Base-by-base conservation (phyloP, 1,140 invertebrate species). In the Prorops nasuta region DNA sequence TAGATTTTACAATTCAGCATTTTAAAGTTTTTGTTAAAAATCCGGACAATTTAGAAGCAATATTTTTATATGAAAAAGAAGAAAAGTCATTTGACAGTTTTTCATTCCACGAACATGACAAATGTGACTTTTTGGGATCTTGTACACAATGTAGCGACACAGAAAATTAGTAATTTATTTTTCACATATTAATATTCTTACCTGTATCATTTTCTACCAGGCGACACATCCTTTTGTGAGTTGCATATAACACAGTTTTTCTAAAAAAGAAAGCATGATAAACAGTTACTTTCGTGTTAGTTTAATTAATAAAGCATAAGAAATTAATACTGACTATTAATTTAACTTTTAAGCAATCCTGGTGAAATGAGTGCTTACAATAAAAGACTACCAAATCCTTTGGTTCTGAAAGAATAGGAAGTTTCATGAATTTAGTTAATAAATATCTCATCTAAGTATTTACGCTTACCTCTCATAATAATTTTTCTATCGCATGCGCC, bases 351-450 rank as follows among this genome's bases (percentile, higher is more conserved):
- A 95, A 71, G 77, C 94, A 97, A 49, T 86, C 82, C 69, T 89
- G 84, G 72, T 98, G 94, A 71, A 94, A 96, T 1, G 85, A 83
- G 78, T 98, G 94, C 53, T 86, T 86, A 67, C 94, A 98, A 67
- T 91, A 89, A 71, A 94, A 98, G 34, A 92, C 82, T 49, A 88
- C 77, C 54, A 94, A 74, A 71, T 88, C 85, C 60, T 82, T 86
- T 9, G 83, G 82, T 66, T 89, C 86, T 72, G 75, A 72, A 66
- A 67, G n/a, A n/a, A n/a, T n/a, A n/a, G 51, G 44, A 71, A 60
- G 24, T 32, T 51, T 50, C 44, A 31, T 48, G 24, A 45, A 8
- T 12, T 14, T 4, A 21, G 21, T 57, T 36, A 22, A 28, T 20
- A 48, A 8, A 24, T 18, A 39, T 51, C 16, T 36, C 16, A 28